These are phyloP conservation scores for Notechis scutatus DNA, from an alignment of 2,113 vertebrate genomes.

Conservation along the genomic window DNA sequence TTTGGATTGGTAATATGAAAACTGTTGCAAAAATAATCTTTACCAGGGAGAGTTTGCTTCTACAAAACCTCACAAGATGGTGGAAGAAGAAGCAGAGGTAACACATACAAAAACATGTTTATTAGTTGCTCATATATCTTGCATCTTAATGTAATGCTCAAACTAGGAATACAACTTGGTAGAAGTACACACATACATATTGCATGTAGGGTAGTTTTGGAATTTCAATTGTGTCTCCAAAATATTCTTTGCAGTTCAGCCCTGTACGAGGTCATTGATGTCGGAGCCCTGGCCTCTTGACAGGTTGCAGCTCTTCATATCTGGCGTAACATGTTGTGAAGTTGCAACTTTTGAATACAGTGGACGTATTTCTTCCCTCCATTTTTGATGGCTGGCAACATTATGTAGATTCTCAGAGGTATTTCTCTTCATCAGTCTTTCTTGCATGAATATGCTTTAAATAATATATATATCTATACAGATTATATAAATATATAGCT, in stretches of 20 bases:
- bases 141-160: conserved; percentile 50
- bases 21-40: no score
- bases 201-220: conserved; percentile 40
- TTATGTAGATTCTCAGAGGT: conserved; percentile 47
- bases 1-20: not conserved
- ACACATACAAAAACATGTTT: conserved; percentile 52
- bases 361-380: not conserved
- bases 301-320: not conserved
- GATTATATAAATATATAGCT: conserved; percentile 65
- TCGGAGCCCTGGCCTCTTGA: conserved; percentile 26
- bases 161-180: conserved; percentile 54
- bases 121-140: conserved; percentile 52
- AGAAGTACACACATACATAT: conserved; percentile 54
- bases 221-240: conserved; percentile 42
- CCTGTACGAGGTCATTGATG: conserved; percentile 36
- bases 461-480: conserved; percentile 49
- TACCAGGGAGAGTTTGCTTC: not conserved
- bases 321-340: not conserved
- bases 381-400: conserved; percentile 27
- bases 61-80: not conserved
- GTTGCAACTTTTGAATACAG: conserved; percentile 29
- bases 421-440: conserved; percentile 34
- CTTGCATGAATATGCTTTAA: conserved; percentile 43
- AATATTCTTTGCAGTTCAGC: conserved; percentile 20
- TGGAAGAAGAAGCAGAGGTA: conserved; percentile 7